These are phyloP conservation scores for Stenolophus ochropezus DNA, from an alignment of 2,888 invertebrate genomes.

Conservation along the genomic window DNA sequence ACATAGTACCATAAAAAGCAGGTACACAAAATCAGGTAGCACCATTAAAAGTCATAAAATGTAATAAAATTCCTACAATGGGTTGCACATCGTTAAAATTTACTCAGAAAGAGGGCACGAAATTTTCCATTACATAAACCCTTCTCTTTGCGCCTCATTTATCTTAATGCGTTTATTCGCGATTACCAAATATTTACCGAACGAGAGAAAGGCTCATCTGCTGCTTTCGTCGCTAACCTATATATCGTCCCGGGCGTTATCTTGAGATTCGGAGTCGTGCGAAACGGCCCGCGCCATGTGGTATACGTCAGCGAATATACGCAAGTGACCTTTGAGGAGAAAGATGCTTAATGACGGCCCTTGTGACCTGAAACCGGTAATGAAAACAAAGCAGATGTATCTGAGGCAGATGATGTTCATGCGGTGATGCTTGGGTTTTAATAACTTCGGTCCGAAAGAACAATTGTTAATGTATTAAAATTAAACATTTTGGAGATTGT, in stretches of 20 bases:
- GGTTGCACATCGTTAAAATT: too few species aligned
- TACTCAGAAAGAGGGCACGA: not conserved
- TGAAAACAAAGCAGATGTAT: conserved; percentile 33
- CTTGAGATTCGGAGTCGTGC: not conserved
- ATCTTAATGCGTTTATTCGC: conserved; percentile 19
- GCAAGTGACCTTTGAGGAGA: conserved; percentile 48
- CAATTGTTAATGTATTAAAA: too few species aligned
- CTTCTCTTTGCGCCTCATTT: not conserved
- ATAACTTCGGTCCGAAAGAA: too few species aligned
- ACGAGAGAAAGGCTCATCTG: conserved; percentile 3
- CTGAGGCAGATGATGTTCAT: not conserved
- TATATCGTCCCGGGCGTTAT: conserved; percentile 8
- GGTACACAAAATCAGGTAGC: too few species aligned
- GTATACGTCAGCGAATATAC: conserved; percentile 8
- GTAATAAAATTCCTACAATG: not conserved
- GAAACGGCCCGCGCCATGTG: not conserved
- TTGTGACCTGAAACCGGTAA: conserved; percentile 49
- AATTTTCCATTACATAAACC: not conserved
- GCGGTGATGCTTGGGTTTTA: not conserved
- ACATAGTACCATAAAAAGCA: too few species aligned
- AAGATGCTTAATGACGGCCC: conserved; percentile 51
- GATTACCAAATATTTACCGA: conserved; percentile 17
- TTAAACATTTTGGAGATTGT: too few species aligned
- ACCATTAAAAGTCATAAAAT: not conserved
- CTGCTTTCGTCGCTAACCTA: conserved; percentile 14